Base-by-base conservation (phyloP, 2,888 invertebrate species). In the Hipparchia sbordonii region DNA sequence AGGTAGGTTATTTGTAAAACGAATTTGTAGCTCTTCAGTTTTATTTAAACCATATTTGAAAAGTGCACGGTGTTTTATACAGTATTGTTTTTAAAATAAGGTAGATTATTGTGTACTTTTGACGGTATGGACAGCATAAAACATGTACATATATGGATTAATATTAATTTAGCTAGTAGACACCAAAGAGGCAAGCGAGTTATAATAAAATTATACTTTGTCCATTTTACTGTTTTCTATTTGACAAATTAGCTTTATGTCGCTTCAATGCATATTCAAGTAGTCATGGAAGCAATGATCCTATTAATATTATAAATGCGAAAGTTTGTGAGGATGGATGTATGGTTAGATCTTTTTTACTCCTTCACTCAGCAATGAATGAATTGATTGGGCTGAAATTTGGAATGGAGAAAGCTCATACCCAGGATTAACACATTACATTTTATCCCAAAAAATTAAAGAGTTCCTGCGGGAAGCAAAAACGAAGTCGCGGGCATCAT, bases 181-280 rank as follows among this genome's bases (percentile, higher is more conserved):
- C 85, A 93, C 93, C 93, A 93, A 93, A 93, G 93, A 93, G 90
- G 93, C 88, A 85, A 87, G 85, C 85, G 82, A 86, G 82, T 80
- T 85, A 84, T 85, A 84, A 81, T 65, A 52, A 65, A 51, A 51
- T 62, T 65, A 65, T 65, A 65, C 33, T 46, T 48, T 4, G 62
- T 13, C 13, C 46, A 13, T 13, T 65, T 2, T 33, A 65, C 51
- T 65, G 48, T 65, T 65, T 13, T 65, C 33, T 52, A 12, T 51
- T 65, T 65, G 65, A 51, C 63, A 48, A 2, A 62, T 13, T 46
- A 1, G 57, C 23, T 23, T 23, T 23, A 23, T 23, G 23, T 23
- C 23, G 23, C 23, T 23, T 23, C 23, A 23, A 23, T 23, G 23
- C 1, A 23, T 23, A 23, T 23, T 23, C 1, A 23, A 23, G 23